phyloP scores from a whole-genome alignment of 2,113 vertebrate species.

The Opisthocomus hoazin region DNA sequence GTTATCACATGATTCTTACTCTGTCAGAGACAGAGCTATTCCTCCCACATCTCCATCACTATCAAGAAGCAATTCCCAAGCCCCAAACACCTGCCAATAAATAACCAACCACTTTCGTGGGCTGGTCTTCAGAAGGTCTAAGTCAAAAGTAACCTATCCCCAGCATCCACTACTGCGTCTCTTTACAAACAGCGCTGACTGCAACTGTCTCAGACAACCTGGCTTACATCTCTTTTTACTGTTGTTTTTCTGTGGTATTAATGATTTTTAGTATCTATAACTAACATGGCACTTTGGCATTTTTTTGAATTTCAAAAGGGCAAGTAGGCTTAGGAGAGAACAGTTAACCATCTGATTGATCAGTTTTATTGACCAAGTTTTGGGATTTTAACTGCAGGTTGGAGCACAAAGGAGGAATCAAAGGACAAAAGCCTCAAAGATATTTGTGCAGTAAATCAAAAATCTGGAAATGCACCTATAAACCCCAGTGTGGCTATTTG shows the following conservation, averaged over 20 bases:
- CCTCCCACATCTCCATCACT: neutral
- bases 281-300: neutral
- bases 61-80: neutral
- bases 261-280: neutral
- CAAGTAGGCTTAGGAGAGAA: neutral
- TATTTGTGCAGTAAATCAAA: neutral
- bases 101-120: neutral
- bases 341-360: neutral
- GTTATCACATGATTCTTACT: neutral
- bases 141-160: neutral
- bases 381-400: neutral
- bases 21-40: neutral
- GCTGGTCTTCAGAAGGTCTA: neutral
- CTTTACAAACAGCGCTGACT: neutral
- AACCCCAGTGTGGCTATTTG: neutral
- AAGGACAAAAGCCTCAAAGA: neutral
- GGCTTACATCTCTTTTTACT: neutral
- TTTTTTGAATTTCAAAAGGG: neutral
- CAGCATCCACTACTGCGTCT: neutral
- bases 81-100: neutral
- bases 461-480: neutral
- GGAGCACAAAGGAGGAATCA: neutral
- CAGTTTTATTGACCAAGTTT: neutral
- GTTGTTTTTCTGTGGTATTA: neutral
- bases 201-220: neutral